Evolutionary conservation across 2,888 invertebrate genomes (phyloP).

Genomic region (Apotomis capreana): DNA sequence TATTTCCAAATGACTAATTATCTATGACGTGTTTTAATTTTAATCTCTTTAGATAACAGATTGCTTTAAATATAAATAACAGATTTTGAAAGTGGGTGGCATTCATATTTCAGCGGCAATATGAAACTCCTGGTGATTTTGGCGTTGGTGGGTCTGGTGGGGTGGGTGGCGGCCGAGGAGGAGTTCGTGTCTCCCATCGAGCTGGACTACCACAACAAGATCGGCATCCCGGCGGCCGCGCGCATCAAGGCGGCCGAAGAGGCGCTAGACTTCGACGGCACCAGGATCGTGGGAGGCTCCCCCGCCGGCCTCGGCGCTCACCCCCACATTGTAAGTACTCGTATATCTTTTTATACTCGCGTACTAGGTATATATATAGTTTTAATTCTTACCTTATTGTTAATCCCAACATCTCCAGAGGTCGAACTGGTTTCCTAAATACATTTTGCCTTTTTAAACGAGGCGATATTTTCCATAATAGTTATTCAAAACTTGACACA

Average conservation of each 20-base stretch:
- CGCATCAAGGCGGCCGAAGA: conserved; percentile 51
- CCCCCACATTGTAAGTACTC: conserved; percentile 50
- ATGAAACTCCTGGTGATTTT: conserved; percentile 36
- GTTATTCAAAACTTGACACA: no score
- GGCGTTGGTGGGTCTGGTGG: conserved; percentile 38
- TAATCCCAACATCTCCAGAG: no score
- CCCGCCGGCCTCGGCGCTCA: conserved; percentile 47
- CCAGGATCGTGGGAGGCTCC: conserved; percentile 53
- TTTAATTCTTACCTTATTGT: no score
- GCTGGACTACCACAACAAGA: conserved; percentile 50
- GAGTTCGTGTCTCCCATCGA: conserved; percentile 46
- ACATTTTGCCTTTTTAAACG: no score
- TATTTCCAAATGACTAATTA: no score
- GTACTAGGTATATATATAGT: no score
- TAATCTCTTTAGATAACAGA: no score
- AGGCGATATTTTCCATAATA: no score
- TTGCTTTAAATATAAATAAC: no score
- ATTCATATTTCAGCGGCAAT: conserved; percentile 6
- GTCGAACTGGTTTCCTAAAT: no score
- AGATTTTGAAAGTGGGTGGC: background rate
- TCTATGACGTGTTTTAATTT: no score
- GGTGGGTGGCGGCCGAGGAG: conserved; percentile 29
- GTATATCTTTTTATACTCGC: background rate
- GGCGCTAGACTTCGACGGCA: conserved; percentile 51
- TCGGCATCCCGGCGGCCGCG: conserved; percentile 51